Evolutionary conservation across 1,140 invertebrate species (phyloP), one percentile per base, ranked within the genome.

Genomic region (Bombus ignitus): DNA sequence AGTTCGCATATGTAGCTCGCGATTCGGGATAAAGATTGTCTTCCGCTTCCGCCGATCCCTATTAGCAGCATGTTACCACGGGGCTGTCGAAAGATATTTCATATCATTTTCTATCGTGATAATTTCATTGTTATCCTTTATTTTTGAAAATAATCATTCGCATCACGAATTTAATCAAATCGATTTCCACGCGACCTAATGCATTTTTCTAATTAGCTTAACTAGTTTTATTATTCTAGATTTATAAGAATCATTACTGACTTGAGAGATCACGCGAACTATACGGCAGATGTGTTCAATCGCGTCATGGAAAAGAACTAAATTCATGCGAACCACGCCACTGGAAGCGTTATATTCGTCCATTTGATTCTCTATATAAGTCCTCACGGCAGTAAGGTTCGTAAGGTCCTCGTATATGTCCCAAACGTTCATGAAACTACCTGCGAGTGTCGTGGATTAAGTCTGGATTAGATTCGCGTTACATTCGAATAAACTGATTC

Each of bases 31-130:
- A 98, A 95, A 77, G 97, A 98, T 92, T 98, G 97, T 13, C 98
- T 95, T 0, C 98, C 98, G 90, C 97, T 98, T n/a, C 98, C 98
- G 78, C 98, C 97, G 86, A 98, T 97, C 62, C 98, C 98, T 72
- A 98, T 96, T 73, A 98, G 96, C 6, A 98, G 95, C 96, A 98
- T 96, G 94, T 98, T 97, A 9, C 98, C 98, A 47, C 97, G 95
- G 0, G 97, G 97, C 93, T 95, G 79, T n/a, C 0, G 44, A 13
- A n/a, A 15, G 8, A 59, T 15, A 62, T 83, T 75, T n/a, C 12
- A 28, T 53, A 47, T 13, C 3, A 25, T n/a, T 25, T 18, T 35
- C 32, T n/a, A 8, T 35, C 12, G 15, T 22, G 32, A 18, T 3
- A 25, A 22, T 22, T 4, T 25, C 18, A 1, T 15, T 2, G 62